A percentile compares a stretch with the other conserved stretches of the same genome.
Conservation (phyloP, 37 sponge, comb jelly and placozoan species). For the Cliona cf. orientalis region DNA sequence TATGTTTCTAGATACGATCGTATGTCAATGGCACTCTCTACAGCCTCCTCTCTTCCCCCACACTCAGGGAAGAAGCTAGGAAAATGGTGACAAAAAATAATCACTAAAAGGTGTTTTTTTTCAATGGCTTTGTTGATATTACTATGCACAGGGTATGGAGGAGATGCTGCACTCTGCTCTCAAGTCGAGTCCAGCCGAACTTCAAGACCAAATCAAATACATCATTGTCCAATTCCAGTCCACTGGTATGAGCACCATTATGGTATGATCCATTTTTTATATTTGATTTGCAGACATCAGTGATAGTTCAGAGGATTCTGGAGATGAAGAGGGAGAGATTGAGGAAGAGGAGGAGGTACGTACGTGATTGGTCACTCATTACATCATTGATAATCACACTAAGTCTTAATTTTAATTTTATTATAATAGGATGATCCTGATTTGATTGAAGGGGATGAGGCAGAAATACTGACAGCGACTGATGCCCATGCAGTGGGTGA, state of each 20-base stretch:
- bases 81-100: slow-evolving; percentile 47
- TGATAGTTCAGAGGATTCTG: not conserved
- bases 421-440: slow-evolving; percentile 65
- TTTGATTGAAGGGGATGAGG: slow-evolving; percentile 83
- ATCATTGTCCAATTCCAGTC: slow-evolving; percentile 65
- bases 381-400: not conserved
- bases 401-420: not conserved
- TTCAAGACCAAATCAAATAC: slow-evolving; percentile 68
- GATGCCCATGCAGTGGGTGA: slow-evolving; percentile 36
- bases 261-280: not conserved
- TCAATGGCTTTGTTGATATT: not conserved
- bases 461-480: slow-evolving; percentile 23
- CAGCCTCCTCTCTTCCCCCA: slow-evolving; percentile 62
- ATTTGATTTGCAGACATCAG: not conserved
- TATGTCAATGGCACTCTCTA: slow-evolving; percentile 88
- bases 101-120: not conserved
- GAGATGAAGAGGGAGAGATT: slow-evolving; percentile 56
- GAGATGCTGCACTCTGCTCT: slow-evolving; percentile 62
- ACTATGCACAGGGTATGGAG: slow-evolving; percentile 56
- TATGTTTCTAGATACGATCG: slow-evolving; percentile 55
- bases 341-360: slow-evolving; percentile 56
- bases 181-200: slow-evolving; percentile 51
- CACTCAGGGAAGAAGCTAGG: slow-evolving; percentile 54
- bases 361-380: not conserved
- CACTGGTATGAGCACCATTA: not conserved